phyloP scores from a whole-genome alignment of 2,888 invertebrate species.

The Cryptus armator region DNA sequence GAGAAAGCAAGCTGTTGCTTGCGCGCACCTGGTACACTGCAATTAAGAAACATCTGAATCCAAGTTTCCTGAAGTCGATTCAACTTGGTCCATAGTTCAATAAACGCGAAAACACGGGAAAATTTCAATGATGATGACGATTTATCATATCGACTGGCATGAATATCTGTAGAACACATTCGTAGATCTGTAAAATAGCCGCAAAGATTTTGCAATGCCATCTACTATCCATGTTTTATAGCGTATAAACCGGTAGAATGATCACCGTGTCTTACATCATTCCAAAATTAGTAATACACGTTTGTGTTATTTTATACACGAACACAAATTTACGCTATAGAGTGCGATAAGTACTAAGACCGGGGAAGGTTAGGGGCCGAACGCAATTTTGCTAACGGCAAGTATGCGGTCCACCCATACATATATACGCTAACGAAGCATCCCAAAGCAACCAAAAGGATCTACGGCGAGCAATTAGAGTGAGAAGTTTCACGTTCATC shows the following conservation, averaged over 20 bases:
- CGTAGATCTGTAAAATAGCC: too few species aligned
- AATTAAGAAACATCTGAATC: not conserved
- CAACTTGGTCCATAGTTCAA: not conserved
- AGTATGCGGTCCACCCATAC: conserved; percentile 26
- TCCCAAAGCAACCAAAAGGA: conserved; percentile 35
- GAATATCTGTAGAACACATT: not conserved
- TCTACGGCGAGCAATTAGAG: conserved; percentile 54
- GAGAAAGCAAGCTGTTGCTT: not conserved
- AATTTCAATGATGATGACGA: not conserved
- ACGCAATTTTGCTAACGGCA: conserved; percentile 51
- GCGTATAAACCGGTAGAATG: not conserved
- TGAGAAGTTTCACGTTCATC: conserved; percentile 45
- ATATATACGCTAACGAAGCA: conserved; percentile 53
- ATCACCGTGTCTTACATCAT: not conserved
- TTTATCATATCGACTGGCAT: not conserved
- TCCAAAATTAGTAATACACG: conserved; percentile 3
- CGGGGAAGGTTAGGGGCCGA: conserved; percentile 6
- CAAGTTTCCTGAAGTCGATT: not conserved
- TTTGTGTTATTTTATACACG: not conserved
- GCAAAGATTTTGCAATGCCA: not conserved
- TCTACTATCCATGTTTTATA: not conserved
- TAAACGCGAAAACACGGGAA: not conserved
- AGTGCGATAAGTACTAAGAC: not conserved
- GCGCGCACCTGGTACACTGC: not conserved
- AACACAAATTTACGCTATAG: not conserved